Percentiles rank a stretch among this genome's conserved stretches.
These are phyloP conservation scores for Coregonus clupeaformis DNA, from an alignment of 2,113 vertebrate genomes.

Conservation along the genomic window DNA sequence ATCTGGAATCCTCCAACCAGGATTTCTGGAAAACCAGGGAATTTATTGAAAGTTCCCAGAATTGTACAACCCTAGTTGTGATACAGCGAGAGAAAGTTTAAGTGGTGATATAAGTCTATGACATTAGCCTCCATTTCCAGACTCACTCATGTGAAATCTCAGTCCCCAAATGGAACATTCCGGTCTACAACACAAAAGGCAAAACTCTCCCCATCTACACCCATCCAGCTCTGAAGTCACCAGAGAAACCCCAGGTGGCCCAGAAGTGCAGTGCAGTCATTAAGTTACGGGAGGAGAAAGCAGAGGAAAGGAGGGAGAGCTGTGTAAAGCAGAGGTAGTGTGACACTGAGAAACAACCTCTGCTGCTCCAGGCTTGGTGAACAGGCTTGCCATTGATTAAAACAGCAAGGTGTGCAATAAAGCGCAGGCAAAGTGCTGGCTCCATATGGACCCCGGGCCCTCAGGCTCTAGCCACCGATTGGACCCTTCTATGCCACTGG, in stretches of 20 bases:
- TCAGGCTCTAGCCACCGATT: constrained; percentile 82
- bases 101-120: too few species aligned
- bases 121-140: too few species aligned
- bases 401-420: constrained; percentile 83
- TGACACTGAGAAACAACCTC: constrained; percentile 72
- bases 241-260: constrained; percentile 20
- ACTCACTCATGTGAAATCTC: too few species aligned
- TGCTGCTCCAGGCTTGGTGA: constrained; percentile 73
- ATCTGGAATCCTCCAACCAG: too few species aligned
- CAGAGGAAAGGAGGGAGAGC: constrained; percentile 49
- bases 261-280: constrained; percentile 46
- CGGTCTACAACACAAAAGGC: constrained; percentile 22
- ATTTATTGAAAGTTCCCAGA: too few species aligned
- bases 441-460: constrained; percentile 93
- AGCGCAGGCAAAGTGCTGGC: constrained; percentile 73
- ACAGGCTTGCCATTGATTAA: constrained; percentile 84
- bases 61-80: too few species aligned
- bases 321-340: constrained; percentile 51
- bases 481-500: constrained; percentile 75
- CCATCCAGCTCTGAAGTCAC: not conserved
- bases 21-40: too few species aligned
- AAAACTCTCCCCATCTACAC: constrained; percentile 24
- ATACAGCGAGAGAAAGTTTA: too few species aligned
- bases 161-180: not conserved
- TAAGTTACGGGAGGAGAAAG: constrained; percentile 39